These are phyloP conservation scores for Characodon lateralis DNA, from an alignment of 2,797 vertebrate genomes.

Conservation along the genomic window DNA sequence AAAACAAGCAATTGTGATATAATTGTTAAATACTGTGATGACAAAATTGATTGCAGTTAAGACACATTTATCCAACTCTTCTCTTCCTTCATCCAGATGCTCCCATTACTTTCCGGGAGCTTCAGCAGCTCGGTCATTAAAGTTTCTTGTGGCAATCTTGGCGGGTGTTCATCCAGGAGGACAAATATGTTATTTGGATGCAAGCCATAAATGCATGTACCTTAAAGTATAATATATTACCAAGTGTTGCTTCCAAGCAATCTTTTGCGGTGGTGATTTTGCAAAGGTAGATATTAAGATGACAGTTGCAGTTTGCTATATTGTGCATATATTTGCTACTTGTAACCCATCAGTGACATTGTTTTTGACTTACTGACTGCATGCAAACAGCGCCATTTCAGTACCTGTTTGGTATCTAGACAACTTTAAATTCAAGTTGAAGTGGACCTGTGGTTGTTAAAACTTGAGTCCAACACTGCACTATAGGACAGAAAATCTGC, in stretches of 20 bases:
- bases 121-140: not conserved
- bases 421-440: not conserved
- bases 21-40: not conserved
- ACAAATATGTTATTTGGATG: not conserved
- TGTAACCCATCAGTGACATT: no score
- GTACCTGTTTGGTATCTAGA: not conserved
- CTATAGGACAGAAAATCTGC: not conserved
- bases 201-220: no score
- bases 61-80: not conserved
- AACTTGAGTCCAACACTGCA: not conserved
- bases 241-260: not conserved
- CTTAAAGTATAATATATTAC: not conserved
- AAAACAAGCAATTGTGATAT: not conserved
- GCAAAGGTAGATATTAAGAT: not conserved
- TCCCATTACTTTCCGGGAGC: not conserved
- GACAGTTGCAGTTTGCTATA: not conserved
- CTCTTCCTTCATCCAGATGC: not conserved
- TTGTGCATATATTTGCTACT: not conserved
- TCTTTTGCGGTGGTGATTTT: not conserved
- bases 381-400: not conserved
- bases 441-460: not conserved
- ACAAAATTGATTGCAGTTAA: not conserved
- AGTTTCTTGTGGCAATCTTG: not conserved
- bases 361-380: not conserved
- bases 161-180: not conserved